Evolutionary conservation across 2,888 invertebrate species (phyloP).

Genomic region (Steromphala cineraria): DNA sequence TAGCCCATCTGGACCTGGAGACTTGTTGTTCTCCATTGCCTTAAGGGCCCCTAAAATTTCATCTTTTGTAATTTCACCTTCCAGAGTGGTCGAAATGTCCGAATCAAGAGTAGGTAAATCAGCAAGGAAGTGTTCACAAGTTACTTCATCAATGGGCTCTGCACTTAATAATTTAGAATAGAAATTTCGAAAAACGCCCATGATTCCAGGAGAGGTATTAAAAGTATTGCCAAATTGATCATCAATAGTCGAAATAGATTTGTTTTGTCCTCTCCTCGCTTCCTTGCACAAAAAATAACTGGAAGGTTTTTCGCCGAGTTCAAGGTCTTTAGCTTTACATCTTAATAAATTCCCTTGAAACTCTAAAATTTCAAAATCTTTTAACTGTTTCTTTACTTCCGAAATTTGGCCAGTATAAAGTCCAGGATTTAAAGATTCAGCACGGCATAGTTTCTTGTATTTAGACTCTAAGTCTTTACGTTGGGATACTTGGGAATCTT

Average conservation of each 20-base stretch:
- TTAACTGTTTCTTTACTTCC: constrained; percentile 1
- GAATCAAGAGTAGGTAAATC: constrained; percentile 19
- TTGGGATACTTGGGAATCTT: not conserved
- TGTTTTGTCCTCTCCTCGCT: not conserved
- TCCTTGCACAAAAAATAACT: constrained; percentile 26
- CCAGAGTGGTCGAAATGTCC: not conserved
- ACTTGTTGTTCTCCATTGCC: constrained; percentile 36
- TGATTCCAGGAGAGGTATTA: constrained; percentile 2
- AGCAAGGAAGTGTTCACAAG: constrained; percentile 1
- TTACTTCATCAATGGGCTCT: constrained; percentile 14
- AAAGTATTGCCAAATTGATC: not conserved
- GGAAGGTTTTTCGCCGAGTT: constrained; percentile 17
- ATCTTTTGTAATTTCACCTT: constrained; percentile 1
- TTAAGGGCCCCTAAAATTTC: constrained; percentile 24
- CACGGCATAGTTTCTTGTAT: not conserved
- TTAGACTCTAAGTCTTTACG: not conserved
- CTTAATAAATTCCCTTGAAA: constrained; percentile 8
- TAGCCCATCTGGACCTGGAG: constrained; percentile 46
- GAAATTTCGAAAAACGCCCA: not conserved
- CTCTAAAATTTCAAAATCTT: not conserved
- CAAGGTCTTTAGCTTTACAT: not conserved
- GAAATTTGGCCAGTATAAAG: not conserved
- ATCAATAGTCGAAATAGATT: constrained; percentile 14
- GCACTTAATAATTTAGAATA: constrained; percentile 1
- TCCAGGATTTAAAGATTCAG: not conserved